Base-by-base conservation (phyloP, 2,888 invertebrate genomes). In the Ctenicera cuprea region DNA sequence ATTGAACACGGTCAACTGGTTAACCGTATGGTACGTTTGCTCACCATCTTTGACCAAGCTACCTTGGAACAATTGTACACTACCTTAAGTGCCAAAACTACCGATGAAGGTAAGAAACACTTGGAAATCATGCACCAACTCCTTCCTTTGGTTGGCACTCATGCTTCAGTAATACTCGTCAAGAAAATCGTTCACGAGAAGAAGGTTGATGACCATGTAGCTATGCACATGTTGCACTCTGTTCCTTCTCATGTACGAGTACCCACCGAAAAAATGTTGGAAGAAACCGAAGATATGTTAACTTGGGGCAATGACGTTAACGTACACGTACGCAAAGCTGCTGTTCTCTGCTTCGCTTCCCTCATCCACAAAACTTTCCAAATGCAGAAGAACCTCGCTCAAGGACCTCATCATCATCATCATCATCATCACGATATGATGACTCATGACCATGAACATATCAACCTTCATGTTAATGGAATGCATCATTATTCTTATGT, bases 141-240 rank as follows among this genome's bases (percentile, higher is more conserved):
- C 59, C 73, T 89, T n/a, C 87, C 88, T 3, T 83, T 86, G 68
- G 84, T 87, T 16, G 88, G 89, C 7, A 87, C 88, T 4, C 77
- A 82, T 37, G 86, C 86, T 1, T 83, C 87, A 0, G 83, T 84
- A 16, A 75, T 84, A 11, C 86, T 89, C 43, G 84, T 84, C 3
- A 80, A 83, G 57, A 83, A 86, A 64, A 73, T 87, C 1, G 81
- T 88, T 3, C 82, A 80, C n/a, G 77, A 82, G 11, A 78, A 82
- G 9, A 81, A 82, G 65, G 79, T 87, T 0, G 76, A 83, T 3
- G 81, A 83, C 9, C 18, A 73, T 11, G 76, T 80, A 3, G 86
- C 87, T 0, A 70, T 85, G 4, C 45, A 79, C n/a, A 83, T 88
- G 78, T 77, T 90, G 12, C 77, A 81, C 9, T 83, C 83, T 22